phyloP scores from a whole-genome alignment of 1,140 invertebrate genomes.

The Sarcophaga bullata region DNA sequence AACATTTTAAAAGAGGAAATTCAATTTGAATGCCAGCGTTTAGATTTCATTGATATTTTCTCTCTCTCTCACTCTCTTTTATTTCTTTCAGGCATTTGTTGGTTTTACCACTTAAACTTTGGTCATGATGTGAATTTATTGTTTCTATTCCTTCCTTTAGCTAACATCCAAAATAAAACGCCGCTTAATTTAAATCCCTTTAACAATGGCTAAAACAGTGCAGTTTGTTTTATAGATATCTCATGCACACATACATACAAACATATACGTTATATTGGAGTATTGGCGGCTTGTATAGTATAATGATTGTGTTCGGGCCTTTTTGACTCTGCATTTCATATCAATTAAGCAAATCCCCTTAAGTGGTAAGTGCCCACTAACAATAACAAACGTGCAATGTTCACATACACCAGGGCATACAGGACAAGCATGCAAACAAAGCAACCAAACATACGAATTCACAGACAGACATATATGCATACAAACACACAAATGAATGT shows the following conservation, averaged over 20 bases:
- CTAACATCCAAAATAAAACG: neutral
- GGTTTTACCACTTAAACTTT: no score
- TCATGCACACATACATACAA: neutral
- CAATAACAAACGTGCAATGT: neutral
- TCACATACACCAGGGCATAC: neutral
- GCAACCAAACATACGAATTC: neutral
- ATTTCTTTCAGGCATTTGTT: no score
- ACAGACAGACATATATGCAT: no score
- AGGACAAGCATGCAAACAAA: neutral
- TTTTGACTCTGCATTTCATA: constrained; percentile 55
- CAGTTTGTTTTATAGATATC: neutral
- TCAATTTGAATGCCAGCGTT: no score
- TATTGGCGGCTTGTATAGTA: neutral
- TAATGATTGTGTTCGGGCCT: neutral
- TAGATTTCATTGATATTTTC: no score
- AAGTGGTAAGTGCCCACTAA: constrained; percentile 50
- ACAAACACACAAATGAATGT: no score
- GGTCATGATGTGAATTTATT: no score
- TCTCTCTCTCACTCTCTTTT: no score
- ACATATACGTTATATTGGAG: neutral
- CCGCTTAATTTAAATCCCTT: neutral
- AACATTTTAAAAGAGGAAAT: no score
- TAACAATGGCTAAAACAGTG: neutral
- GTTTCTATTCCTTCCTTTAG: neutral
- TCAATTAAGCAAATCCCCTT: constrained; percentile 64